These are phyloP conservation scores for Allobates femoralis DNA, from an alignment of 2,797 vertebrate genomes.

Conservation along the genomic window DNA sequence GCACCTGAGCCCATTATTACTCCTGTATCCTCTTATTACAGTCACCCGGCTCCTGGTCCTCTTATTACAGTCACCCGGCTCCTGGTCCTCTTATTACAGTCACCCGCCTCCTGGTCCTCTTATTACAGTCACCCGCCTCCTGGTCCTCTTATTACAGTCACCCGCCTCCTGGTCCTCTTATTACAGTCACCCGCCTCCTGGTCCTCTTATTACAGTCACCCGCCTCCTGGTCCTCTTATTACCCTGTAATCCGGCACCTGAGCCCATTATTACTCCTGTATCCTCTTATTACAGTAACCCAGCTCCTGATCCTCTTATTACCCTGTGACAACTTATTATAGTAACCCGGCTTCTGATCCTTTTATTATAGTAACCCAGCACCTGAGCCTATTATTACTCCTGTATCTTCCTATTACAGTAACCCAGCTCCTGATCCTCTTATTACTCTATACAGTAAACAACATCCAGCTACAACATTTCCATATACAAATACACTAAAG, in stretches of 20 bases:
- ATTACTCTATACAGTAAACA: neutral
- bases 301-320: neutral
- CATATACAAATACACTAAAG: neutral
- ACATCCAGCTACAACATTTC: conserved; percentile 1
- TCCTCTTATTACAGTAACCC: neutral
- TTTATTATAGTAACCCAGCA: neutral
- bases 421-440: neutral
- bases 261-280: neutral
- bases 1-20: neutral
- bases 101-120: neutral
- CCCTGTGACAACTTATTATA: neutral
- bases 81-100: neutral
- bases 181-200: too few relatives aligned
- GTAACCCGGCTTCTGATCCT: neutral
- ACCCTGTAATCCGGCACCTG: neutral
- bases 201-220: too few relatives aligned
- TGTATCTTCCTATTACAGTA: neutral
- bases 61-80: neutral
- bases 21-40: neutral
- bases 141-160: too few relatives aligned
- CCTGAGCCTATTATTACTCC: neutral
- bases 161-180: too few relatives aligned
- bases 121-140: neutral
- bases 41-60: too few relatives aligned
- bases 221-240: neutral